These are phyloP conservation scores for Sminthurides bifidus DNA, from an alignment of 1,140 invertebrate species.

Conservation along the genomic window DNA sequence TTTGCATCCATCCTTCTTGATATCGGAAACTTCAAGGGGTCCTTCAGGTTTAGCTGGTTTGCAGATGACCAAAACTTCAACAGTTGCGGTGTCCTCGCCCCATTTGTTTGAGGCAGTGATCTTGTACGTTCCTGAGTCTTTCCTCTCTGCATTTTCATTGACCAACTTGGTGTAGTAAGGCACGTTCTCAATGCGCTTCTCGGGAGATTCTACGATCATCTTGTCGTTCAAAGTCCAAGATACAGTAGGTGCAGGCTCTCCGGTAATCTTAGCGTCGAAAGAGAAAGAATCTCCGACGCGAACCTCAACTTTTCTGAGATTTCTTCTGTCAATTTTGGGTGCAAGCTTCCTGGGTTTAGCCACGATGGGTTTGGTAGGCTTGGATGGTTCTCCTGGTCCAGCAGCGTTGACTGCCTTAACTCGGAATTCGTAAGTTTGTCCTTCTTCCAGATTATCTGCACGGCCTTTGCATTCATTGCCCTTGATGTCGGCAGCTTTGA, in stretches of 20 bases:
- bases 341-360: constrained; percentile 81
- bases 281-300: constrained; percentile 71
- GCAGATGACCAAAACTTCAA: constrained; percentile 83
- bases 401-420: constrained; percentile 58
- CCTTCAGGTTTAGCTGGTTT: constrained; percentile 70
- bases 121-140: constrained; percentile 74
- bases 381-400: constrained; percentile 64
- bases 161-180: constrained; percentile 77
- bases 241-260: constrained; percentile 78
- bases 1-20: constrained; percentile 87
- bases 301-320: constrained; percentile 59
- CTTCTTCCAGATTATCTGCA: constrained; percentile 68
- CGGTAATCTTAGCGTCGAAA: constrained; percentile 76
- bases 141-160: constrained; percentile 65
- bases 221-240: constrained; percentile 56
- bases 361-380: constrained; percentile 57
- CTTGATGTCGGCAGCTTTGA: constrained; percentile 65
- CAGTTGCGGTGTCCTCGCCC: constrained; percentile 76
- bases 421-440: constrained; percentile 75
- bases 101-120: constrained; percentile 73
- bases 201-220: constrained; percentile 43
- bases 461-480: constrained; percentile 66
- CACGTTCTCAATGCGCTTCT: constrained; percentile 60
- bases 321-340: constrained; percentile 79
- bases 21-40: constrained; percentile 85